A percentile compares a stretch with the other conserved stretches of the same genome.
phyloP scores from a whole-genome alignment of 2,888 invertebrate species.

The Leptopilina drosophilae region DNA sequence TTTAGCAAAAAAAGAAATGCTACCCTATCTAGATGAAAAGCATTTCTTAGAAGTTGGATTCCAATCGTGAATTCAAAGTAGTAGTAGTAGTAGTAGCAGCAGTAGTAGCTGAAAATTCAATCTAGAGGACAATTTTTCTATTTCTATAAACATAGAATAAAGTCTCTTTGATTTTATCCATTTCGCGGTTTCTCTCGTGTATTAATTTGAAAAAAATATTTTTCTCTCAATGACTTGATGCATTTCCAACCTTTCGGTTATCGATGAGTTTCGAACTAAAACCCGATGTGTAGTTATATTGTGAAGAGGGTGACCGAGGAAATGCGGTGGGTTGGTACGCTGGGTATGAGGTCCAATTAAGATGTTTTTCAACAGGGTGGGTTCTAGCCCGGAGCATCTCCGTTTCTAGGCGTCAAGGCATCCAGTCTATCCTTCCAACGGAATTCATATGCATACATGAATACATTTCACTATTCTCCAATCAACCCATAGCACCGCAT shows the following conservation, averaged over 20 bases:
- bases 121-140: background rate
- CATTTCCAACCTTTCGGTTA: slow-evolving; percentile 9
- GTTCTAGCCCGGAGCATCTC: slow-evolving; percentile 61
- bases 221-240: background rate
- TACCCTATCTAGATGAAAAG: background rate
- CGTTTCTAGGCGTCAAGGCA: slow-evolving; percentile 60
- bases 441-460: slow-evolving; percentile 77
- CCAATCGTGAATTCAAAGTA: background rate
- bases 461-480: slow-evolving; percentile 74
- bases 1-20: background rate
- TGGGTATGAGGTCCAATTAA: slow-evolving; percentile 69
- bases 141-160: slow-evolving; percentile 6
- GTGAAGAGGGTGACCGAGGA: slow-evolving; percentile 30
- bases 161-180: slow-evolving; percentile 13
- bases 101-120: background rate
- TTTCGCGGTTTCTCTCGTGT: slow-evolving; percentile 38
- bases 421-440: slow-evolving; percentile 42
- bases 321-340: slow-evolving; percentile 40
- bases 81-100: background rate
- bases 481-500: slow-evolving; percentile 64
- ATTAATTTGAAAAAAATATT: slow-evolving; percentile 3
- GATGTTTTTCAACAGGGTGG: slow-evolving; percentile 67
- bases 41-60: background rate
- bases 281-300: background rate
- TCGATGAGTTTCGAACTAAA: slow-evolving; percentile 27